phyloP scores from a whole-genome alignment of 2,888 invertebrate species.

The Tipula helvola region DNA sequence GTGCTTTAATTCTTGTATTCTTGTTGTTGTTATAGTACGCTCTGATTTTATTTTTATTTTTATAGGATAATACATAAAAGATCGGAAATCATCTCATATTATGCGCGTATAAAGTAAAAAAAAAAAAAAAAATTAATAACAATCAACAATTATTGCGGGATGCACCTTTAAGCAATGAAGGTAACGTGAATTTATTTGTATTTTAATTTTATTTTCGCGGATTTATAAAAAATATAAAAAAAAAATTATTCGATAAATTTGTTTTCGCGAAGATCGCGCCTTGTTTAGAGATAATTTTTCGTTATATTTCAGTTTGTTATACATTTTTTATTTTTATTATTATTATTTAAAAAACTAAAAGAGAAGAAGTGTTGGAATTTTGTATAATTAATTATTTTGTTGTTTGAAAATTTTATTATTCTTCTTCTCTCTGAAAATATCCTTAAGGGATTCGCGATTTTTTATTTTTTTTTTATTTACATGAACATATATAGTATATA shows the following conservation, averaged over 20 bases:
- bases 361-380: conserved; percentile 9
- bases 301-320: background rate
- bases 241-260: background rate
- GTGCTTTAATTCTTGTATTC: background rate
- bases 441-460: background rate
- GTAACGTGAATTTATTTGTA: background rate
- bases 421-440: background rate
- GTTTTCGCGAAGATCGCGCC: conserved; percentile 4
- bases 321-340: background rate
- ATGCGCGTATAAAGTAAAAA: background rate
- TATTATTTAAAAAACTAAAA: background rate
- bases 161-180: background rate
- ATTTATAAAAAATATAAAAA: background rate
- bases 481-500: no score
- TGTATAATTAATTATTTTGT: conserved; percentile 7
- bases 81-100: background rate
- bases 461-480: background rate
- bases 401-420: conserved; percentile 6
- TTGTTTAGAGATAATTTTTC: background rate
- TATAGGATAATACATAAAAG: background rate
- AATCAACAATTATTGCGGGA: conserved; percentile 8
- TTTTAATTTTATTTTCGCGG: background rate
- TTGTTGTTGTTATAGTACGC: background rate
- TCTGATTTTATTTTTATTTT: background rate
- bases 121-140: background rate